Evolutionary conservation across 1,140 invertebrate genomes (phyloP).

Genomic region (Solen grandis): DNA sequence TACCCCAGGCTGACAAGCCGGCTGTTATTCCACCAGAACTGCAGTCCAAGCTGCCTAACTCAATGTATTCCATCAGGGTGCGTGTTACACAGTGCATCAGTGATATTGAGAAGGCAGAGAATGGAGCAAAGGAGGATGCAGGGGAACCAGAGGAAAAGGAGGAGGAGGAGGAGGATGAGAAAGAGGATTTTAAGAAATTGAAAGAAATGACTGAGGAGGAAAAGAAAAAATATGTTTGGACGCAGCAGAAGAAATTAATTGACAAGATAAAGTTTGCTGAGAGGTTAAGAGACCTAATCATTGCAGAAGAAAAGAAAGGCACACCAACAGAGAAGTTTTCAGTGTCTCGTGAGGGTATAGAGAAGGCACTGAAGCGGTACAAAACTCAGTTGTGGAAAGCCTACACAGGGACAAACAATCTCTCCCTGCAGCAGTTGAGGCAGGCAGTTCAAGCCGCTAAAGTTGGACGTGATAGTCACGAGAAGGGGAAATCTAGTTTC

Average conservation of each 20-base stretch:
- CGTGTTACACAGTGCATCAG: slow-evolving; percentile 46
- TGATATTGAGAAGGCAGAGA: slow-evolving; percentile 11
- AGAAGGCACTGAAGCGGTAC: slow-evolving; percentile 53
- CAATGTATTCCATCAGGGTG: slow-evolving; percentile 73
- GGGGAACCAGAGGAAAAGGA: slow-evolving; percentile 1
- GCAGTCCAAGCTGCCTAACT: slow-evolving; percentile 67
- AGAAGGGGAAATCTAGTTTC: background rate
- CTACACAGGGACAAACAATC: slow-evolving; percentile 40
- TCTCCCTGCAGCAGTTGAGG: slow-evolving; percentile 33
- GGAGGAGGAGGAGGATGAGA: slow-evolving; percentile 25
- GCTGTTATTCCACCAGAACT: slow-evolving; percentile 74
- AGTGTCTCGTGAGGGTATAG: slow-evolving; percentile 45
- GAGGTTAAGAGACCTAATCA: slow-evolving; percentile 40
- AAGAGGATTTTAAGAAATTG: slow-evolving; percentile 36
- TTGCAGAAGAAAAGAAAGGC: slow-evolving; percentile 36
- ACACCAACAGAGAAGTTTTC: slow-evolving; percentile 24
- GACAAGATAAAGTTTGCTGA: slow-evolving; percentile 55
- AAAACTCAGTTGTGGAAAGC: slow-evolving; percentile 53
- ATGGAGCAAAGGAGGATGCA: background rate
- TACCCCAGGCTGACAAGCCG: slow-evolving; percentile 71
- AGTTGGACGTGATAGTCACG: background rate
- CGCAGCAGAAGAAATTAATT: slow-evolving; percentile 46
- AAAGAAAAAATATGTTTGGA: slow-evolving; percentile 30
- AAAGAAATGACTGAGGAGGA: slow-evolving; percentile 23
- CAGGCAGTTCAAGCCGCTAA: slow-evolving; percentile 37